These are phyloP conservation scores for Eulithis prunata DNA, from an alignment of 2,888 invertebrate species.

Conservation along the genomic window DNA sequence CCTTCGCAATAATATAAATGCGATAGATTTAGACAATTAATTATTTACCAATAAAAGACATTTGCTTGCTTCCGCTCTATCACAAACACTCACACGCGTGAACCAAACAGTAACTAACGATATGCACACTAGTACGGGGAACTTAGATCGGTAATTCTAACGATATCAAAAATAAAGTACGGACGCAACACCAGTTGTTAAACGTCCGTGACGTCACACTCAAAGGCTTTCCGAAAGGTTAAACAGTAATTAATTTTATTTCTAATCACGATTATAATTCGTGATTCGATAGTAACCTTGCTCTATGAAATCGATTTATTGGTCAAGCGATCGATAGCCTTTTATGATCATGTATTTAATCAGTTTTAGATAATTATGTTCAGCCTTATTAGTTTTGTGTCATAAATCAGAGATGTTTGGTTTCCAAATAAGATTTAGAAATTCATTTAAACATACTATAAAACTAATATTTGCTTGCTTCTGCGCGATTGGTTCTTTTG, in stretches of 20 bases:
- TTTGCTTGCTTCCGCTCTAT: too few relatives aligned
- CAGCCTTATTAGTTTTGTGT: constrained; percentile 22
- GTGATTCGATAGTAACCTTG: constrained; percentile 25
- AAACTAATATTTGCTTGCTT: too few relatives aligned
- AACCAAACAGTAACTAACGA: too few relatives aligned
- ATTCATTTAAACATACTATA: neutral
- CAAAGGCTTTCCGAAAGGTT: constrained; percentile 20
- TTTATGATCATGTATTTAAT: constrained; percentile 23
- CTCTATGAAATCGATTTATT: constrained; percentile 15
- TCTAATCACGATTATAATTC: constrained; percentile 22
- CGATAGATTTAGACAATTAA: too few relatives aligned
- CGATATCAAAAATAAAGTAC: too few relatives aligned
- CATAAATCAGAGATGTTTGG: constrained; percentile 14
- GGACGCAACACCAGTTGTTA: too few relatives aligned
- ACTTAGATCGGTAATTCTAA: too few relatives aligned
- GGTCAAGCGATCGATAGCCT: constrained; percentile 27
- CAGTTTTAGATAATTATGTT: constrained; percentile 26
- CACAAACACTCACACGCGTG: too few relatives aligned
- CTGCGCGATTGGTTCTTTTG: neutral
- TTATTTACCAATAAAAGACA: too few relatives aligned
- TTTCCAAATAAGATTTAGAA: constrained; percentile 13
- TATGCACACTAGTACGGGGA: too few relatives aligned
- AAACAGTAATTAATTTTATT: constrained; percentile 13
- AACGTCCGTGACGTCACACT: too few relatives aligned
- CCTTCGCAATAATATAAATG: too few relatives aligned